Percentiles rank a stretch among this genome's conserved stretches.
Conservation (phyloP, 2,113 vertebrate genomes). For the Channa argus region DNA sequence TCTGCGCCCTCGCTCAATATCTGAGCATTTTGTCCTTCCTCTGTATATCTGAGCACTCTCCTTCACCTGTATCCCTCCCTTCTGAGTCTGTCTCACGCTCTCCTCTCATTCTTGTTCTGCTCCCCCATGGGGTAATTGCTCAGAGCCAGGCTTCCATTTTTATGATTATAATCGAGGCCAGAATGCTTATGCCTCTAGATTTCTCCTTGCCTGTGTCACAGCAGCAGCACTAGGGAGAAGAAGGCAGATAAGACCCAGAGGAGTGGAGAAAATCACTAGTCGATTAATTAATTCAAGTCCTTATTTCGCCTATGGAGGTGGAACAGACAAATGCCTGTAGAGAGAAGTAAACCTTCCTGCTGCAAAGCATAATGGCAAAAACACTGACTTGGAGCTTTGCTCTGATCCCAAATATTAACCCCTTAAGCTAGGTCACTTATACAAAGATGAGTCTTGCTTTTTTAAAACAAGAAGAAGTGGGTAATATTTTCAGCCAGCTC, state of each 20-base stretch:
- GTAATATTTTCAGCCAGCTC: constrained; percentile 59
- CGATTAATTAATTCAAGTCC: constrained; percentile 74
- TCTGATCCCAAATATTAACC: constrained; percentile 48
- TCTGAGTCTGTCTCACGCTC: constrained; percentile 46
- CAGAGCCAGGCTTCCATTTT: constrained; percentile 73
- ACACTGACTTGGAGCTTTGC: constrained; percentile 27
- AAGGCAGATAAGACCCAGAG: constrained; percentile 68
- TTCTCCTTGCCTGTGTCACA: constrained; percentile 74
- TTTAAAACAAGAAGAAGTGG: constrained; percentile 56
- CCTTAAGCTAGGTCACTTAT: constrained; percentile 40
- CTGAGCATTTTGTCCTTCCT: constrained; percentile 50
- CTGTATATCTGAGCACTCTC: constrained; percentile 60
- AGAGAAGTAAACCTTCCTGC: constrained; percentile 52
- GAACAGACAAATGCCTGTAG: constrained; percentile 47
- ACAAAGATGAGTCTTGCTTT: constrained; percentile 53
- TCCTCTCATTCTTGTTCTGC: constrained; percentile 47
- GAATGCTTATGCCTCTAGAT: constrained; percentile 75
- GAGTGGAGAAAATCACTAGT: constrained; percentile 72
- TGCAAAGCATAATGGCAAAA: constrained; percentile 45
- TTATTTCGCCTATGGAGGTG: constrained; percentile 67
- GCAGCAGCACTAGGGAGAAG: constrained; percentile 46
- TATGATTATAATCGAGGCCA: constrained; percentile 77
- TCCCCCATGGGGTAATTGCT: constrained; percentile 75
- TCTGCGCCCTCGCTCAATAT: constrained; percentile 9
- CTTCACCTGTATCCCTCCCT: constrained; percentile 69